Percentiles rank a stretch among this genome's conserved stretches.
These are phyloP conservation scores for Macrotus californicus DNA, from an alignment of 2,113 vertebrate species.

Conservation along the genomic window DNA sequence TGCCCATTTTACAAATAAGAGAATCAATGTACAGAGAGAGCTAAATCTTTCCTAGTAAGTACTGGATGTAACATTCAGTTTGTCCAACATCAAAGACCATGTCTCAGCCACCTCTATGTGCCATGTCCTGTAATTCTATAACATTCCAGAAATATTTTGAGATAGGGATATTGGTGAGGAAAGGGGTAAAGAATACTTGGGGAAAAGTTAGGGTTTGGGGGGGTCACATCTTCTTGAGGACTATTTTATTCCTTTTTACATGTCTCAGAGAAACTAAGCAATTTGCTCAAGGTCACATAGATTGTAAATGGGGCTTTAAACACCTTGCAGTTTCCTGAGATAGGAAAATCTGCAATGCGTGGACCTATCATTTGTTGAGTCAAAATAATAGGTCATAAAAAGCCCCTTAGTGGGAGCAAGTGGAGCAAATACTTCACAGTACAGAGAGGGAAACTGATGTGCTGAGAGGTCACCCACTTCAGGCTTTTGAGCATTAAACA, in stretches of 20 bases:
- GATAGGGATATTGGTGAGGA: not conserved
- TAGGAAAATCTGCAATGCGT: not conserved
- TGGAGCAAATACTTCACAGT: not conserved
- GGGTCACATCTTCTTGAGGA: not conserved
- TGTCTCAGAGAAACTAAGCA: not conserved
- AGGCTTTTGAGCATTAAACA: not conserved
- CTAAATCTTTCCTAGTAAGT: not conserved
- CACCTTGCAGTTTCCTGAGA: not conserved
- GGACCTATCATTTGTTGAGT: not conserved
- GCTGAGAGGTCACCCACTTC: not conserved
- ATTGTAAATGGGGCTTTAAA: not conserved
- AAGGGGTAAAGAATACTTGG: not conserved
- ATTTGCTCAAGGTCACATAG: not conserved
- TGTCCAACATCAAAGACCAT: not conserved
- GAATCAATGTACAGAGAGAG: not conserved
- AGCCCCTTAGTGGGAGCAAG: not conserved
- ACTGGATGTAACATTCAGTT: not conserved
- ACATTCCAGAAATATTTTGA: not conserved
- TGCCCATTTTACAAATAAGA: not conserved
- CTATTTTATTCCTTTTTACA: not conserved
- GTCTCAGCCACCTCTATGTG: not conserved
- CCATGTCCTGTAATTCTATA: not conserved
- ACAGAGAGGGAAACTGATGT: not conserved
- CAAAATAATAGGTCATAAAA: not conserved
- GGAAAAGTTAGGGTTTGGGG: not conserved